These are phyloP conservation scores for Hylaea fasciaria DNA, from an alignment of 2,888 invertebrate genomes.

Conservation along the genomic window DNA sequence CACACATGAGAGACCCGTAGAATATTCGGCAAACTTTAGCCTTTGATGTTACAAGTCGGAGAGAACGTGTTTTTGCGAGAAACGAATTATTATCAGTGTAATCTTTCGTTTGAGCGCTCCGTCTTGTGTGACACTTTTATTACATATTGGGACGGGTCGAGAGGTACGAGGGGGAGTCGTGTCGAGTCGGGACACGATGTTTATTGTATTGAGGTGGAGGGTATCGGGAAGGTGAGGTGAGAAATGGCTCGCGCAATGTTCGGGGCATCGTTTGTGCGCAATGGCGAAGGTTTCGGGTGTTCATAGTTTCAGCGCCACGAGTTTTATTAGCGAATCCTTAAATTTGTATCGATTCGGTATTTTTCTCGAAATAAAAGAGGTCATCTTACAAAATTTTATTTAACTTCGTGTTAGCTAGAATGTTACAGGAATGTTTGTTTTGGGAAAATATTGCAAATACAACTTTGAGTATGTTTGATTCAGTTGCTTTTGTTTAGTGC, in stretches of 20 bases:
- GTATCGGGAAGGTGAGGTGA: not conserved
- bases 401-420: too few species aligned
- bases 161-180: constrained; percentile 11
- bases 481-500: too few species aligned
- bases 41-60: constrained; percentile 49
- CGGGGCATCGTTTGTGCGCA: not conserved
- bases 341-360: too few species aligned
- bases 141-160: constrained; percentile 41
- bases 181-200: constrained; percentile 5
- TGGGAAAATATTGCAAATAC: too few species aligned
- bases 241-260: not conserved
- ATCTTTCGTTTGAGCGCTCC: constrained; percentile 51
- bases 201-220: constrained; percentile 8
- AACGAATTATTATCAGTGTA: constrained; percentile 54
- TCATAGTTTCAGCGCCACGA: too few species aligned
- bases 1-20: constrained; percentile 29
- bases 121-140: constrained; percentile 53
- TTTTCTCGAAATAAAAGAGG: too few species aligned
- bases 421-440: too few species aligned
- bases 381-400: too few species aligned
- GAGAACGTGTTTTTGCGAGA: constrained; percentile 45
- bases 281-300: too few species aligned
- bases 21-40: constrained; percentile 37
- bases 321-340: too few species aligned
- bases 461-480: too few species aligned